Percentiles rank a stretch among this genome's conserved stretches.
phyloP scores from a whole-genome alignment of 1,140 invertebrate genomes.

The Camponotus floridanus region DNA sequence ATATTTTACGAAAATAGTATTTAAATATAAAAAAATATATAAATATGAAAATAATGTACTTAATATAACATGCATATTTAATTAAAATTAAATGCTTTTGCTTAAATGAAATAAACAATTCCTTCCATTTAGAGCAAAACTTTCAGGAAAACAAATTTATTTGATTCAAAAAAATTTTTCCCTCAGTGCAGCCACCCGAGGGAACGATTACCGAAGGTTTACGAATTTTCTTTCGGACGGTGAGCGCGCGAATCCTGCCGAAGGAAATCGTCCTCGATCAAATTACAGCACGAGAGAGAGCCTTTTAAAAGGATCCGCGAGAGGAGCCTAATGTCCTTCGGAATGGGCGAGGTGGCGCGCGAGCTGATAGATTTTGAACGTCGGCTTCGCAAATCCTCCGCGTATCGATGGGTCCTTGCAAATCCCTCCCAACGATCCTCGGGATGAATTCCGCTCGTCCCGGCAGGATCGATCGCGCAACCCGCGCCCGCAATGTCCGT shows the following conservation, averaged over 20 bases:
- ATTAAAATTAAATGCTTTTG: too few species aligned
- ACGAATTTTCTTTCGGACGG: constrained; percentile 18
- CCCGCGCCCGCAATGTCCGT: constrained; percentile 44
- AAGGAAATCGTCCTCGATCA: constrained; percentile 53
- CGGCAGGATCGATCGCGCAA: constrained; percentile 44
- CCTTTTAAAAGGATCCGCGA: constrained; percentile 54
- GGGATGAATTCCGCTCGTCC: constrained; percentile 53
- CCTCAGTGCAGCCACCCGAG: background rate
- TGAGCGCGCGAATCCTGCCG: background rate
- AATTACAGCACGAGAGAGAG: constrained; percentile 42
- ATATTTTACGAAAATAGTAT: too few species aligned
- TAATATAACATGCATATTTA: too few species aligned
- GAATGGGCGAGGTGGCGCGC: constrained; percentile 47
- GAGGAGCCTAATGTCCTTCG: constrained; percentile 3
- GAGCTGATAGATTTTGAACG: constrained; percentile 59
- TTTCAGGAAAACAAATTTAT: too few species aligned
- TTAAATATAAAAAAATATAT: too few species aligned
- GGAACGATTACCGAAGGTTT: constrained; percentile 31
- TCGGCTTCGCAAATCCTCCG: constrained; percentile 60
- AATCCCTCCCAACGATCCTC: constrained; percentile 50
- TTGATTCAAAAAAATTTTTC: too few species aligned
- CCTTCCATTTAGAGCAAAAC: too few species aligned
- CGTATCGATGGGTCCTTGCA: constrained; percentile 60
- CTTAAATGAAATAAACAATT: too few species aligned
- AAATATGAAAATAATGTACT: too few species aligned